phyloP scores from a whole-genome alignment of 2,888 invertebrate genomes.

The Eulithis testata region DNA sequence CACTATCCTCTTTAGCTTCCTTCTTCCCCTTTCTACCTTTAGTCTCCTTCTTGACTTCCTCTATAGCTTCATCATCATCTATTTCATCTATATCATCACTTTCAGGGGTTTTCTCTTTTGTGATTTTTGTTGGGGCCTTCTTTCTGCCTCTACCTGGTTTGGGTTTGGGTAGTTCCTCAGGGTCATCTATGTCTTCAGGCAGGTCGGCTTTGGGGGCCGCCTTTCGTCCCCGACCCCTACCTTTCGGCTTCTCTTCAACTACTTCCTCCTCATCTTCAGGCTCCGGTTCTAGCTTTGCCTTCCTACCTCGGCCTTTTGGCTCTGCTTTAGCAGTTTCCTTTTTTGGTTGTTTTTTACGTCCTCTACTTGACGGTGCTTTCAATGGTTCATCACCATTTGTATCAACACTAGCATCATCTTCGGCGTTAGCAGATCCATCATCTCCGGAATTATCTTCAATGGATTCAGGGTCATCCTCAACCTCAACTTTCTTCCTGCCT shows the following conservation, averaged over 20 bases:
- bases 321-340: constrained; percentile 58
- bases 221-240: constrained; percentile 67
- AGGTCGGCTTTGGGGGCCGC: constrained; percentile 55
- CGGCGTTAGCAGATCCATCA: constrained; percentile 55
- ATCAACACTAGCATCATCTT: constrained; percentile 55
- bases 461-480: constrained; percentile 51
- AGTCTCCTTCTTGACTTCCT: constrained; percentile 65
- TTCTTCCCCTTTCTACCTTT: constrained; percentile 70
- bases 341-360: constrained; percentile 67
- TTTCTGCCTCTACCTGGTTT: constrained; percentile 53
- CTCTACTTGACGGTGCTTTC: constrained; percentile 51
- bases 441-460: constrained; percentile 63
- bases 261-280: constrained; percentile 45
- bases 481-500: constrained; percentile 67
- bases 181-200: constrained; percentile 54
- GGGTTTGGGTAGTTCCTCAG: constrained; percentile 52
- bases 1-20: constrained; percentile 61
- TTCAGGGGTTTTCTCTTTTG: constrained; percentile 56
- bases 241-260: constrained; percentile 64
- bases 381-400: constrained; percentile 61
- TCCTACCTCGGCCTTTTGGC: constrained; percentile 61
- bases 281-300: constrained; percentile 56
- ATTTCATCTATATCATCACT: constrained; percentile 52
- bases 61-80: constrained; percentile 53
- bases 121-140: constrained; percentile 48